These are phyloP conservation scores for Eudemis profundana DNA, from an alignment of 2,888 invertebrate genomes.

Conservation along the genomic window DNA sequence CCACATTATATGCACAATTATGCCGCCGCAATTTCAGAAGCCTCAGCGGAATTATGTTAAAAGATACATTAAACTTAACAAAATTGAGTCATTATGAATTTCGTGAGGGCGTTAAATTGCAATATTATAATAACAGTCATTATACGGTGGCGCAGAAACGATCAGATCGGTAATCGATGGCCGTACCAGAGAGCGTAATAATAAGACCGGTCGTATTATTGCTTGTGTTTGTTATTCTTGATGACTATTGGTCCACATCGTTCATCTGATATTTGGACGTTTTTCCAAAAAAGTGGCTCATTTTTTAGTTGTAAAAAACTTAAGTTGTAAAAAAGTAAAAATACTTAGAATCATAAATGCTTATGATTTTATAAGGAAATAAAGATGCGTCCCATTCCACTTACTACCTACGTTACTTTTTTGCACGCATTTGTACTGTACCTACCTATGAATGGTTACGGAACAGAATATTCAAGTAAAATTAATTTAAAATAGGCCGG, in stretches of 20 bases:
- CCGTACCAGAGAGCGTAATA: conserved; percentile 47
- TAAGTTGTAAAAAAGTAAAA: too few relatives aligned
- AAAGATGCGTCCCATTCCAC: too few relatives aligned
- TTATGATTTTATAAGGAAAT: too few relatives aligned
- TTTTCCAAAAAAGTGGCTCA: too few relatives aligned
- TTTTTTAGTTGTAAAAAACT: too few relatives aligned
- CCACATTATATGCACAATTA: conserved; percentile 53
- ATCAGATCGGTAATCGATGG: conserved; percentile 51
- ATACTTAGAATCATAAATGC: too few relatives aligned
- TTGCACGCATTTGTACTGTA: too few relatives aligned
- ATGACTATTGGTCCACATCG: neutral
- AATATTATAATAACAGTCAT: conserved; percentile 69
- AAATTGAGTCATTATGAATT: conserved; percentile 78
- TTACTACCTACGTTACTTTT: too few relatives aligned
- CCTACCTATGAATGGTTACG: too few relatives aligned
- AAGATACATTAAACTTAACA: conserved; percentile 59
- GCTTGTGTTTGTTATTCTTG: conserved; percentile 20
- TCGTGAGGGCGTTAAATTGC: conserved; percentile 76
- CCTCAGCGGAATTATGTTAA: conserved; percentile 58
- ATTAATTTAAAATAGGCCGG: too few relatives aligned
- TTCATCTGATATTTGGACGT: too few relatives aligned
- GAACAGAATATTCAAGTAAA: too few relatives aligned
- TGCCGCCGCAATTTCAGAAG: conserved; percentile 59
- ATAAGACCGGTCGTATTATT: conserved; percentile 10
- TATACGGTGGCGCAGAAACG: conserved; percentile 64